Evolutionary conservation across 2,113 vertebrate genomes (phyloP), one percentile per base, ranked within the genome.

Genomic region (Anguilla rostrata): DNA sequence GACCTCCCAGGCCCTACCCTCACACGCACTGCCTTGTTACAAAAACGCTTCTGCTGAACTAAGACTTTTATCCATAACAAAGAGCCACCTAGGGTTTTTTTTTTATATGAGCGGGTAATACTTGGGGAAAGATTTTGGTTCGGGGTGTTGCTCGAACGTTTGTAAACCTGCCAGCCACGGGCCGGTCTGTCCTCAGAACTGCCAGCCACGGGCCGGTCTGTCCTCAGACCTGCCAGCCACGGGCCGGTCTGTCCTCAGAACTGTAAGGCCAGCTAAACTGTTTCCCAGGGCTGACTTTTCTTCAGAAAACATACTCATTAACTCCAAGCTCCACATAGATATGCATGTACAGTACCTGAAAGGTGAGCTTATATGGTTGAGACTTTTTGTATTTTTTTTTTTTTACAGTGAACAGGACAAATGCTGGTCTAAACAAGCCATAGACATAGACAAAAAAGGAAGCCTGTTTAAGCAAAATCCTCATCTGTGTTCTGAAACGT

Each of bases 1-100:
- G 88, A 90, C 88, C 93, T 90, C 87, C 88, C 85, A 91, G 91
- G 88, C 90, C 89, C 18, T 85, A 86, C 90, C 91, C 90, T 87
- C 89, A 89, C 92, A 91, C 91, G 91, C 88, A 84, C 89, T 90
- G 89, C 82, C 88, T 87, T 92, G 90, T 90, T 89, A 87, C 90
- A 87, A 91, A 84, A 79, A 39, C 49, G 86, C 83, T 91, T 90
- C 84, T 91, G 93, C 94, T 94, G 90, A 93, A 93, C 91, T 92
- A 91, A 92, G 92, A 90, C 88, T 80, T 94, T 94, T 93, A 89
- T 88, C 87, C 91, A 93, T 91, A 92, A 90, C 88, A 66, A 66
- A 66, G 26, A 66, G 60, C 60, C 60, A 66, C 60, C 60, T 0
- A 66, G 60, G 22, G 60, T 22, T 66, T 66, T 66, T 34, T 34